Base-by-base conservation (phyloP, 2,888 invertebrate species). In the Cheiracanthium punctorium region DNA sequence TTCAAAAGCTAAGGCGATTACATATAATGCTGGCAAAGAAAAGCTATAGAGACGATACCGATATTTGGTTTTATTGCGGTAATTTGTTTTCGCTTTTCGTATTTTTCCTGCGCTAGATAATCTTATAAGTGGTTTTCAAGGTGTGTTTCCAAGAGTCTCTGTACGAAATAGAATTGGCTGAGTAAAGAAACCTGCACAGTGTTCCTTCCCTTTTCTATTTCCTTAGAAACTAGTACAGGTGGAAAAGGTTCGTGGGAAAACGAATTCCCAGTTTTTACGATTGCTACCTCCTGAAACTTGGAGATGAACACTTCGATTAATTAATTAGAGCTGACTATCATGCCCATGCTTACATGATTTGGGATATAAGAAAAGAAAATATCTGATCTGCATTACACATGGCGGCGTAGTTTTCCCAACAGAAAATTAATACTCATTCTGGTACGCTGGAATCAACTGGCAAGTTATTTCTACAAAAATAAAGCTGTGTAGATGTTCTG, bases 71-170 rank as follows among this genome's bases (percentile, higher is more conserved):
- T 82, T 82, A 82, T 77, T 82, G 76, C 82, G 69, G 71, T 67
- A 77, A 82, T 82, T 82, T 82, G 70, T 82, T 82, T 82, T 82
- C 75, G 82, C 32, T 75, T 82, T 76, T 76, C 43, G 30, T 76
- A 65, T 76, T 76, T 81, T 81, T 82, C 69, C 76, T 48, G 69
- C 71, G 71, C 71, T 82, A 65, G 82, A 82, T 82, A 82, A 82
- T 82, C 82, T 82, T 82, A 82, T 82, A 82, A 82, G 82, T 82
- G 82, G 82, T 82, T 82, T 82, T 82, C 82, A 82, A 82, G 76
- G 82, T 82, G 82, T 82, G 76, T 82, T 76, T 71, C 76, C 71
- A 24, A 58, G 70, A 81, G 69, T 17, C 81, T 43, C 48, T 65
- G 74, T 81, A 74, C 71, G 82, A 82, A 82, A 75, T 75, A 82